A percentile compares a stretch with the other conserved stretches of the same genome.
phyloP scores from a whole-genome alignment of 23 tunicate genomes.

The Pegea sp. region DNA sequence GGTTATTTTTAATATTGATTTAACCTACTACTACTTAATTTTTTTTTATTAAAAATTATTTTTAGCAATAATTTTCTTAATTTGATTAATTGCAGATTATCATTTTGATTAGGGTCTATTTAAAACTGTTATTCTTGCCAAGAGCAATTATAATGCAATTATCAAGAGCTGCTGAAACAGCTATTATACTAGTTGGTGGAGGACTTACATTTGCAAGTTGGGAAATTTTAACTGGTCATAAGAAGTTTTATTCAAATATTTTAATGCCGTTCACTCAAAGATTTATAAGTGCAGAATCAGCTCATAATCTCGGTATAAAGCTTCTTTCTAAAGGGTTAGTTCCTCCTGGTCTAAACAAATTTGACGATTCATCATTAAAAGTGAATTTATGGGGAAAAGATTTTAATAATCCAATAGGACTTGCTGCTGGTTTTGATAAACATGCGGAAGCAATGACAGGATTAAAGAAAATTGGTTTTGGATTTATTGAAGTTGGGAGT shows the following conservation, averaged over 20 bases:
- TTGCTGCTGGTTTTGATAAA: slow-evolving; percentile 93
- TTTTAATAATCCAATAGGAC: slow-evolving; percentile 72
- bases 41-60: too few relatives aligned
- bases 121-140: too few relatives aligned
- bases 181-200: slow-evolving; percentile 26
- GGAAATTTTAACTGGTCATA: slow-evolving; percentile 23
- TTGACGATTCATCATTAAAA: slow-evolving; percentile 7
- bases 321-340: slow-evolving; percentile 9
- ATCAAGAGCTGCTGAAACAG: too few relatives aligned
- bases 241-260: slow-evolving; percentile 29
- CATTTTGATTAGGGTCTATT: too few relatives aligned
- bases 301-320: slow-evolving; percentile 32
- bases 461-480: slow-evolving; percentile 56
- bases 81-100: too few relatives aligned
- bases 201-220: slow-evolving; percentile 12
- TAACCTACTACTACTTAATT: too few relatives aligned
- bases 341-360: slow-evolving; percentile 1
- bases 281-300: slow-evolving; percentile 22
- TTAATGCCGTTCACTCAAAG: slow-evolving; percentile 36
- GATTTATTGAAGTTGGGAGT: slow-evolving; percentile 81
- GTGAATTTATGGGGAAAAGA: slow-evolving; percentile 20
- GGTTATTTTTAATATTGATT: too few relatives aligned
- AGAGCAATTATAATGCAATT: too few relatives aligned
- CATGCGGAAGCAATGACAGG: slow-evolving; percentile 86
- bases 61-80: too few relatives aligned